phyloP scores from a whole-genome alignment of 1,140 invertebrate genomes.

The Lasaia peninsularis region DNA sequence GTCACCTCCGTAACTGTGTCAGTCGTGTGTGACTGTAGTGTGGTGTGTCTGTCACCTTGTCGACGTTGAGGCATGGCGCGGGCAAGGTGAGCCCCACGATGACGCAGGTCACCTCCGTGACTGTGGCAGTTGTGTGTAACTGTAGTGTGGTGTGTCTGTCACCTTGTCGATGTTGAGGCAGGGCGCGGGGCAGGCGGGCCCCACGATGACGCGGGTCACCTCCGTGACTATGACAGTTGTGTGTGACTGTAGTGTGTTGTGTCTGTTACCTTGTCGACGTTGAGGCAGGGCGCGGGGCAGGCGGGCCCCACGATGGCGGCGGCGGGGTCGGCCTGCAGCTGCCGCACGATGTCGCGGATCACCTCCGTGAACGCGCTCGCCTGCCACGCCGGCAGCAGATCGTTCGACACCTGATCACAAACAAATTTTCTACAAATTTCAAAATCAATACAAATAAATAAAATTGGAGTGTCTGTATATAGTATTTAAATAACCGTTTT shows the following conservation, averaged over 20 bases:
- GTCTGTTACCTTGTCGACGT: constrained; percentile 71
- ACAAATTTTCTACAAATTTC: not conserved
- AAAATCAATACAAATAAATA: too few species aligned
- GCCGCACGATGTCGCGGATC: constrained; percentile 89
- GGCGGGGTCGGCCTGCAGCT: constrained; percentile 88
- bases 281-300: constrained; percentile 50
- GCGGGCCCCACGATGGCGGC: constrained; percentile 34
- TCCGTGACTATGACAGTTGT: too few species aligned
- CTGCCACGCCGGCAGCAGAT: constrained; percentile 89
- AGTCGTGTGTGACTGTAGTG: too few species aligned
- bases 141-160: not conserved
- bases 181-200: constrained; percentile 40
- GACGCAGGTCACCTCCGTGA: too few species aligned
- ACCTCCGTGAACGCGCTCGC: constrained; percentile 88
- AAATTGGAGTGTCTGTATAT: too few species aligned
- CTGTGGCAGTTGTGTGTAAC: not conserved
- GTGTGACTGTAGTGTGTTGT: not conserved
- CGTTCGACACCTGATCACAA: constrained; percentile 85
- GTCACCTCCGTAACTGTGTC: too few species aligned
- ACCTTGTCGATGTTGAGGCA: constrained; percentile 71
- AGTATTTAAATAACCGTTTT: too few species aligned
- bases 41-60: too few species aligned
- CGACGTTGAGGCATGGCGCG: too few species aligned
- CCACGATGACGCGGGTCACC: too few species aligned
- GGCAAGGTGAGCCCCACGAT: too few species aligned